A percentile compares a stretch with the other conserved stretches of the same genome.
These are phyloP conservation scores for Nomada goodeniana DNA, from an alignment of 2,888 invertebrate species.

Conservation along the genomic window DNA sequence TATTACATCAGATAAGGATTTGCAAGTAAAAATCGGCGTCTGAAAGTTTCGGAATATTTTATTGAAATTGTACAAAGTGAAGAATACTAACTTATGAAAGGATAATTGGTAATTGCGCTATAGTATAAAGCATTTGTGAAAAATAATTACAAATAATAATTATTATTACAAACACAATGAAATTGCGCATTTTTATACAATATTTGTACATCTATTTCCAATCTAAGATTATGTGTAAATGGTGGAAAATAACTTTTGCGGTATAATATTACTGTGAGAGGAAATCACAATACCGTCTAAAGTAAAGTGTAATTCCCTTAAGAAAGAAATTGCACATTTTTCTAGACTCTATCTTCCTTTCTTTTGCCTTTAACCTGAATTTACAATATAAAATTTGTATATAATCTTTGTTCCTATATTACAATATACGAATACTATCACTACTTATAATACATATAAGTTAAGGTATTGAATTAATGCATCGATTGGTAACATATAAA, in stretches of 20 bases:
- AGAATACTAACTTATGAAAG: conserved; percentile 12
- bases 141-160: conserved; percentile 18
- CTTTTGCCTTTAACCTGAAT: conserved; percentile 41
- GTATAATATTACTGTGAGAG: conserved; percentile 11
- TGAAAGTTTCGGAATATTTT: conserved; percentile 12
- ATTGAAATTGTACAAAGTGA: conserved; percentile 46
- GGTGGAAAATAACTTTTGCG: conserved; percentile 1
- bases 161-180: conserved; percentile 39
- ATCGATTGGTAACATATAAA: conserved; percentile 45
- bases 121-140: conserved; percentile 13
- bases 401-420: conserved; percentile 67
- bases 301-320: conserved; percentile 22
- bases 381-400: conserved; percentile 59
- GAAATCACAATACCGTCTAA: neutral
- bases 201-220: conserved; percentile 45
- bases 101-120: conserved; percentile 4
- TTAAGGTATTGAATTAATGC: conserved; percentile 62
- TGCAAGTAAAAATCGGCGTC: neutral
- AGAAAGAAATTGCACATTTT: conserved; percentile 25
- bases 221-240: conserved; percentile 28
- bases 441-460: conserved; percentile 69
- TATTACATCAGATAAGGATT: neutral
- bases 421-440: conserved; percentile 66
- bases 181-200: conserved; percentile 52
- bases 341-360: conserved; percentile 12